A percentile compares a stretch with the other conserved stretches of the same genome.
phyloP scores from a whole-genome alignment of 1,140 invertebrate genomes.

The Armadillidium nasatum region DNA sequence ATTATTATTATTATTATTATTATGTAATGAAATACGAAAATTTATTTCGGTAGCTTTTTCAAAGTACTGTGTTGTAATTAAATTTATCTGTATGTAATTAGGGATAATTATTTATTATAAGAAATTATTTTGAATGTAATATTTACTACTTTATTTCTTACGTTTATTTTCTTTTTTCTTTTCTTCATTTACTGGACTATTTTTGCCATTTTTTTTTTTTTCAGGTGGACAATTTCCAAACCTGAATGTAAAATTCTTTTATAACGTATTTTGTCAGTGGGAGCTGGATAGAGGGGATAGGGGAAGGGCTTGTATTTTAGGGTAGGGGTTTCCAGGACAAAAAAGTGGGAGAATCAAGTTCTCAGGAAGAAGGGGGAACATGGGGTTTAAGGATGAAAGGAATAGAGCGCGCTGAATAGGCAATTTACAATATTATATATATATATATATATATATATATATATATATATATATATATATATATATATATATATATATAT shows the following conservation, averaged over 20 bases:
- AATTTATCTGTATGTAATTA: no score
- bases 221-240: neutral
- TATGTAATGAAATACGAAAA: no score
- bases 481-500: no score
- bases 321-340: neutral
- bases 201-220: constrained; percentile 5
- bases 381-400: neutral
- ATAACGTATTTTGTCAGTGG: neutral
- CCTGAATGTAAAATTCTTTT: constrained; percentile 2
- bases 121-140: no score
- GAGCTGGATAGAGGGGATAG: neutral
- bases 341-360: neutral
- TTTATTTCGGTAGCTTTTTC: no score
- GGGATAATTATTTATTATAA: no score
- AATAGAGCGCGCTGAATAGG: neutral
- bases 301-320: neutral
- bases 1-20: no score
- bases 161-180: no score
- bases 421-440: neutral
- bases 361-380: neutral
- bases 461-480: no score
- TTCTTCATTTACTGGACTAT: neutral
- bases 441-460: no score
- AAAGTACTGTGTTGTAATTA: no score
- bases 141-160: no score